Evolutionary conservation across 2,888 invertebrate genomes (phyloP).

Genomic region (Ischnus inquisitorius): DNA sequence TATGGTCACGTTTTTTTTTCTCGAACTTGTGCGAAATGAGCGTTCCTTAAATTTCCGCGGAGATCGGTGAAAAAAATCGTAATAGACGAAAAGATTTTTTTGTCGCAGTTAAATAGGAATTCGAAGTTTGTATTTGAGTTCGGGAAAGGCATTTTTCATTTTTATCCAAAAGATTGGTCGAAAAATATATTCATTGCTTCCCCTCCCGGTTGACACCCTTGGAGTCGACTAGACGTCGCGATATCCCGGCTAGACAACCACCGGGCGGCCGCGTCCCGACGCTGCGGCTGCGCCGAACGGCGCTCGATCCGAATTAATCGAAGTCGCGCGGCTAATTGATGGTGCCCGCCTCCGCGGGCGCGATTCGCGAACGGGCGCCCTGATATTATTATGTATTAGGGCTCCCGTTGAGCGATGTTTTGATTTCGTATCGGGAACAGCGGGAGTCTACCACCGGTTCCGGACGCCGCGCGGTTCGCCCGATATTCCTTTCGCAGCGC

Average conservation of each 20-base stretch:
- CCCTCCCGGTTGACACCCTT: conserved; percentile 23
- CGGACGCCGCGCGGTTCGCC: conserved; percentile 38
- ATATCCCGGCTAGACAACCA: conserved; percentile 50
- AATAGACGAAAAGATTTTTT: no score
- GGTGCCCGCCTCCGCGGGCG: conserved; percentile 70
- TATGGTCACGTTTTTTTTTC: no score
- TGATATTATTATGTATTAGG: conserved; percentile 59
- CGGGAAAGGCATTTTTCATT: background rate
- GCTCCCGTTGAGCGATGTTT: conserved; percentile 78
- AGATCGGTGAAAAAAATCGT: background rate
- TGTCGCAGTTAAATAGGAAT: background rate
- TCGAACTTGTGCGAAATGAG: no score
- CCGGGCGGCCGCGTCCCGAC: conserved; percentile 31
- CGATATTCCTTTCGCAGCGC: conserved; percentile 45
- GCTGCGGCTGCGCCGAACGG: conserved; percentile 36
- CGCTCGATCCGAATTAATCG: conserved; percentile 72
- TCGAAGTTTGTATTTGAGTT: background rate
- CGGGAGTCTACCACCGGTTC: conserved; percentile 65
- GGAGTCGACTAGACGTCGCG: conserved; percentile 22
- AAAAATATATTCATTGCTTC: conserved; percentile 19
- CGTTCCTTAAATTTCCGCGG: background rate
- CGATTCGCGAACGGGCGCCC: conserved; percentile 66
- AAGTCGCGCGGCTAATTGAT: conserved; percentile 71
- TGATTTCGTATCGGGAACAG: conserved; percentile 73
- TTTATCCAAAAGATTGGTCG: background rate